A percentile compares a stretch with the other conserved stretches of the same genome.
These are phyloP conservation scores for Sakesphorus luctuosus DNA, from an alignment of 2,113 vertebrate species.

Conservation along the genomic window DNA sequence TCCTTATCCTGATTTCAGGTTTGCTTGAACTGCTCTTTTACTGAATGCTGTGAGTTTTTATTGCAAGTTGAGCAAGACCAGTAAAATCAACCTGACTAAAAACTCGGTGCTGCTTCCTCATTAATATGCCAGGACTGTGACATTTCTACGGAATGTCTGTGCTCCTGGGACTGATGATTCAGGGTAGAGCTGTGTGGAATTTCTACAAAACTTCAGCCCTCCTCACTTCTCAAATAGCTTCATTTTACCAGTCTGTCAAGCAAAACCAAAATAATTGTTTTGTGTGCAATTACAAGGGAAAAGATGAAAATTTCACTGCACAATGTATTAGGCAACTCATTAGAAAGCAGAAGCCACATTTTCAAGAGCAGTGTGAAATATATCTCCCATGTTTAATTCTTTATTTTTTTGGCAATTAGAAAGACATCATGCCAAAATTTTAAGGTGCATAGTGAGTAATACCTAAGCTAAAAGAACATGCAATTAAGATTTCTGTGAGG, in stretches of 20 bases:
- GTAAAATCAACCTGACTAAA: neutral
- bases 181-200: slow-evolving; percentile 30
- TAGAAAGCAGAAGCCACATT: neutral
- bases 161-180: slow-evolving; percentile 68
- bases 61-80: neutral
- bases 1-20: neutral
- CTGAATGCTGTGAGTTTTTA: neutral
- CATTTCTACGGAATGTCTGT: slow-evolving; percentile 46
- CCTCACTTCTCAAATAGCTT: neutral
- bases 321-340: neutral
- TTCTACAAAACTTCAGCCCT: slow-evolving; percentile 27
- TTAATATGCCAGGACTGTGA: slow-evolving; percentile 56
- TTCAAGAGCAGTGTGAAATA: neutral
- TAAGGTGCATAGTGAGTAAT: neutral
- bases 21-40: neutral
- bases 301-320: slow-evolving; percentile 10
- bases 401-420: neutral
- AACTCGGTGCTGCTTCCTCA: slow-evolving; percentile 27
- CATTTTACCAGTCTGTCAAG: slow-evolving; percentile 9
- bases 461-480: neutral
- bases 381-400: neutral
- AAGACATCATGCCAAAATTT: neutral
- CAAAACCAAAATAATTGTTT: slow-evolving; percentile 19
- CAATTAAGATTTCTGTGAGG: neutral
- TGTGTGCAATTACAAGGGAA: neutral